Evolutionary conservation across 2,113 vertebrate genomes (phyloP).

Genomic region (Mirounga angustirostris): DNA sequence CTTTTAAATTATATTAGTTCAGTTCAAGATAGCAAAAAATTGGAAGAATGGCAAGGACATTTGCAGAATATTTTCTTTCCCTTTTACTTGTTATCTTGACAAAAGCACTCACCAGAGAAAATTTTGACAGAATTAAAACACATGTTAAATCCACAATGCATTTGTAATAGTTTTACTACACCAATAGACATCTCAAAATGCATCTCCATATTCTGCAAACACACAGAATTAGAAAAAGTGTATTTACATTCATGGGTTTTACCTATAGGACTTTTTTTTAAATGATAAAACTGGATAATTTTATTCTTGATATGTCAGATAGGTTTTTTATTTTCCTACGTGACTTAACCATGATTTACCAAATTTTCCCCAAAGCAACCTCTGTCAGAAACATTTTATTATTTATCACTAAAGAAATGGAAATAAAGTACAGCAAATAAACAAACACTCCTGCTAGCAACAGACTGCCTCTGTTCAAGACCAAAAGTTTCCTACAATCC

Average conservation of each 20-base stretch:
- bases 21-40: constrained; percentile 48
- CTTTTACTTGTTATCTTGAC: constrained; percentile 20
- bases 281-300: constrained; percentile 23
- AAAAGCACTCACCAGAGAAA: constrained; percentile 32
- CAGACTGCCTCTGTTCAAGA: neutral
- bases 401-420: neutral
- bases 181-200: neutral
- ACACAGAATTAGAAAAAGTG: neutral
- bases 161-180: neutral
- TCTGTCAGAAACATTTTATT: neutral
- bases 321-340: neutral
- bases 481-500: neutral
- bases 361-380: constrained; percentile 12
- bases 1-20: constrained; percentile 57
- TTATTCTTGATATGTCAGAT: neutral
- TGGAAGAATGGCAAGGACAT: constrained; percentile 17
- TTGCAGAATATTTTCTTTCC: constrained; percentile 34
- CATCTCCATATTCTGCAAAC: neutral
- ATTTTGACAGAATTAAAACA: constrained; percentile 42
- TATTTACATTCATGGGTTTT: neutral
- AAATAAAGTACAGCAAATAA: constrained; percentile 12
- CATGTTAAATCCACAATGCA: neutral
- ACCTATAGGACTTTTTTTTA: neutral
- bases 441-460: neutral
- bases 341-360: neutral